These are phyloP conservation scores for Dyspetes luteomarginatus DNA, from an alignment of 2,888 invertebrate species.

Conservation along the genomic window DNA sequence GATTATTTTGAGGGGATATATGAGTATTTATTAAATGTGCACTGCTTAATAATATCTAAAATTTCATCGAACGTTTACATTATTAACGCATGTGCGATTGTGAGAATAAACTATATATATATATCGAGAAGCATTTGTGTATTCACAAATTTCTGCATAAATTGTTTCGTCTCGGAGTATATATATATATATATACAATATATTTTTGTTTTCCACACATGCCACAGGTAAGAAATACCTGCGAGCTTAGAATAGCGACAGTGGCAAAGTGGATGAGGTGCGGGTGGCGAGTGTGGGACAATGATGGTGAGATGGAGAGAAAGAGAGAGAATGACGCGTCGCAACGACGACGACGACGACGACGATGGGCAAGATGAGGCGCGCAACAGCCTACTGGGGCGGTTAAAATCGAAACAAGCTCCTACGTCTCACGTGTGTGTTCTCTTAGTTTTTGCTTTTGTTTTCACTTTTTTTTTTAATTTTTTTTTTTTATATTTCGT, in stretches of 20 bases:
- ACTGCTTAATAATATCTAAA: no score
- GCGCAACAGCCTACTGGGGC: no score
- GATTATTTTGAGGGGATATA: no score
- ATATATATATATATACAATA: background rate
- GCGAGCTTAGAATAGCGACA: slow-evolving; percentile 11
- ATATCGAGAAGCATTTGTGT: no score
- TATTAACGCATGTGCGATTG: no score
- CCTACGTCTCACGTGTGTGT: slow-evolving; percentile 29
- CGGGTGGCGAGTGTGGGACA: slow-evolving; percentile 10
- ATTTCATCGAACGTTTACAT: no score
- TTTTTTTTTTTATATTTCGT: slow-evolving; percentile 47
- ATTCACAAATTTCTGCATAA: background rate
- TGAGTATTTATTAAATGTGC: no score
- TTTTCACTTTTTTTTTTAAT: slow-evolving; percentile 36
- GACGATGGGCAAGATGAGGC: no score
- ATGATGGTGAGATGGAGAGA: slow-evolving; percentile 48
- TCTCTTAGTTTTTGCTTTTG: slow-evolving; percentile 10
- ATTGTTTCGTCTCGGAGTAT: background rate
- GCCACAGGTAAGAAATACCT: slow-evolving; percentile 21
- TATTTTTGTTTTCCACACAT: background rate
- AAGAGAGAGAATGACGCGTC: slow-evolving; percentile 50
- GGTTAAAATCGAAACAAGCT: slow-evolving; percentile 65
- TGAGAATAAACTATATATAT: no score
- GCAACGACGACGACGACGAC: slow-evolving; percentile 49
- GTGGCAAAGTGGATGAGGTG: slow-evolving; percentile 22